phyloP scores from a whole-genome alignment of 2,113 vertebrate species.

The Nematolebias whitei region DNA sequence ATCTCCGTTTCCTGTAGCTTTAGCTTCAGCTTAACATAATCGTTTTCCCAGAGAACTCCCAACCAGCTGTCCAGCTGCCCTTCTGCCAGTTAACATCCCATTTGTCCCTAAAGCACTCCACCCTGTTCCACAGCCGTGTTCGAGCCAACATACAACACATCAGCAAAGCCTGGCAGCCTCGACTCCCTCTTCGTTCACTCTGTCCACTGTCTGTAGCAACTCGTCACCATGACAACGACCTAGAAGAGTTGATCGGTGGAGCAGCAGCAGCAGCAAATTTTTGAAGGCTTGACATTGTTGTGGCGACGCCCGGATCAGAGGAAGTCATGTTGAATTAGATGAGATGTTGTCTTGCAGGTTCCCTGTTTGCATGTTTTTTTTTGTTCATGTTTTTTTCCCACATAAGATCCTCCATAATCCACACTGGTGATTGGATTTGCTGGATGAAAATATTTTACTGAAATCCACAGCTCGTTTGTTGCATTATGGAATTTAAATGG shows the following conservation, averaged over 20 bases:
- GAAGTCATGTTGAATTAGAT: slow-evolving; percentile 18
- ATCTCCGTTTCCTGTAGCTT: background rate
- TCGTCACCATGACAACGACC: slow-evolving; percentile 48
- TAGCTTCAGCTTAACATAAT: background rate
- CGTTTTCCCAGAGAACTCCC: background rate
- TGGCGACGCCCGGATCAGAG: slow-evolving; percentile 53
- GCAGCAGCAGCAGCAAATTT: slow-evolving; percentile 31
- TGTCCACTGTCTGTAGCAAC: slow-evolving; percentile 30
- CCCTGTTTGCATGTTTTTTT: background rate
- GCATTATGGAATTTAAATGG: slow-evolving; percentile 40
- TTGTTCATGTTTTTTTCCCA: background rate
- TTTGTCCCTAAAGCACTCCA: background rate
- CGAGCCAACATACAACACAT: background rate
- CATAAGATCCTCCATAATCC: background rate
- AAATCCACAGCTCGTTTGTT: slow-evolving; percentile 14
- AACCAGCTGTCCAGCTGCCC: background rate
- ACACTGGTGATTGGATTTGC: background rate
- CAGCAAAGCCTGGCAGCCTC: slow-evolving; percentile 1
- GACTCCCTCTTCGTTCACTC: slow-evolving; percentile 1
- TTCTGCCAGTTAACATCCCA: background rate
- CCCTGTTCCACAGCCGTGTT: slow-evolving; percentile 1
- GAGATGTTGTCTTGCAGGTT: background rate
- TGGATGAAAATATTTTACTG: slow-evolving; percentile 13
- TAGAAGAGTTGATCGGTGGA: slow-evolving; percentile 18
- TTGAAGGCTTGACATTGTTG: slow-evolving; percentile 40